phyloP scores from a whole-genome alignment of 2,888 invertebrate species.

The Stomorhina lunata region DNA sequence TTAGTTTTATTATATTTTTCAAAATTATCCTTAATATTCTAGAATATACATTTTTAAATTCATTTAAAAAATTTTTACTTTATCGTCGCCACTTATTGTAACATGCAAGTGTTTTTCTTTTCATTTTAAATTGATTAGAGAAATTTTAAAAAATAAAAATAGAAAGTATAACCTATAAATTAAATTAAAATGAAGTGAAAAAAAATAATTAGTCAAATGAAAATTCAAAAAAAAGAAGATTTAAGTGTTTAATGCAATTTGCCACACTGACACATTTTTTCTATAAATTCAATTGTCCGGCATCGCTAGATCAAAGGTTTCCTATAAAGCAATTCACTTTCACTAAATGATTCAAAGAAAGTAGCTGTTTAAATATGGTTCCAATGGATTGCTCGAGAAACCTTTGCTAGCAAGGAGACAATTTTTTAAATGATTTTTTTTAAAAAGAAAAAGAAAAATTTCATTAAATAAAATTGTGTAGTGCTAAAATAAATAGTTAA shows the following conservation, averaged over 20 bases:
- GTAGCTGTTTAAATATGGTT: not conserved
- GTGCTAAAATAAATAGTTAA: conserved; percentile 69
- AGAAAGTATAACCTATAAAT: conserved; percentile 49
- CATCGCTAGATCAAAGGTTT: conserved; percentile 78
- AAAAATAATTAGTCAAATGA: conserved; percentile 59
- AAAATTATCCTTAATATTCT: conserved; percentile 36
- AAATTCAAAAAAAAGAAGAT: conserved; percentile 5
- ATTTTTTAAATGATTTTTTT: conserved; percentile 70
- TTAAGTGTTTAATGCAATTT: not conserved
- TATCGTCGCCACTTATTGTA: conserved; percentile 31
- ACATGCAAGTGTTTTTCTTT: conserved; percentile 13
- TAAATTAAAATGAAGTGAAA: conserved; percentile 43
- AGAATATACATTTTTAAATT: conserved; percentile 54
- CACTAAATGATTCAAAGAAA: not conserved
- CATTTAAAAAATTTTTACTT: conserved; percentile 29
- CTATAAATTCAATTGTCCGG: conserved; percentile 73
- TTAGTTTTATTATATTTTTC: not conserved
- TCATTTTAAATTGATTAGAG: not conserved
- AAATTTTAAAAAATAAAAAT: not conserved
- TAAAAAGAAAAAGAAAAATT: not conserved
- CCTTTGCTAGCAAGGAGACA: conserved; percentile 80
- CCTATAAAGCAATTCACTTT: not conserved
- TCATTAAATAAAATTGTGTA: conserved; percentile 39
- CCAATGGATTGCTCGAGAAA: conserved; percentile 29
- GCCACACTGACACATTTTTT: not conserved